Evolutionary conservation across 2,888 invertebrate species (phyloP).

Genomic region (Tenthredo scrophulariae): DNA sequence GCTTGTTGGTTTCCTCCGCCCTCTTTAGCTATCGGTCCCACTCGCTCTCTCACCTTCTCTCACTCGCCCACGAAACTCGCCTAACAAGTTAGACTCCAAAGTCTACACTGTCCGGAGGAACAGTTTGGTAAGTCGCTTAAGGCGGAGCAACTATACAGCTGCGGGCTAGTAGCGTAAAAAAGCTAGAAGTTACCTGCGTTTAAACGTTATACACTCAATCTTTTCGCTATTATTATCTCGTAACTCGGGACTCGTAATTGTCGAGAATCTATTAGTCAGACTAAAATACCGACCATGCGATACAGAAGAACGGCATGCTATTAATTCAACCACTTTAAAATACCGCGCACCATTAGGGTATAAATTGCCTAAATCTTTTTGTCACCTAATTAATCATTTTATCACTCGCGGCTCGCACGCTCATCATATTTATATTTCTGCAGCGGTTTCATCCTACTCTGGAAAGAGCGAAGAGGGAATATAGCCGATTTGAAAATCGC

Average conservation of each 20-base stretch:
- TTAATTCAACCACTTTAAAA: conserved; percentile 5
- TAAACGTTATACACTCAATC: conserved; percentile 34
- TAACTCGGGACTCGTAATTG: conserved; percentile 6
- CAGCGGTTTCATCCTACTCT: background rate
- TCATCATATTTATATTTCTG: background rate
- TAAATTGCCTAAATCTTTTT: conserved; percentile 29
- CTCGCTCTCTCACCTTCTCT: conserved; percentile 50
- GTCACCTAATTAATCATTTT: conserved; percentile 39
- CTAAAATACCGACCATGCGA: background rate
- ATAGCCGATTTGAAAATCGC: background rate
- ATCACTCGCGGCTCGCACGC: background rate
- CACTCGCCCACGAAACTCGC: conserved; percentile 36
- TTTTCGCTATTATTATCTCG: conserved; percentile 39
- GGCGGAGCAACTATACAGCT: conserved; percentile 36
- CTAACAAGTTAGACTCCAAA: conserved; percentile 41
- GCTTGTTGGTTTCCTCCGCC: conserved; percentile 58
- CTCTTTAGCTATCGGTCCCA: conserved; percentile 23
- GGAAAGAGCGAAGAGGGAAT: background rate
- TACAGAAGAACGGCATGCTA: background rate
- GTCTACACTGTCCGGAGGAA: background rate
- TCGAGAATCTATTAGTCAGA: conserved; percentile 20
- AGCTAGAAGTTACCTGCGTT: background rate
- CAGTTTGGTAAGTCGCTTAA: conserved; percentile 34
- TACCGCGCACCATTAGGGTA: conserved; percentile 27
- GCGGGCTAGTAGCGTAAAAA: conserved; percentile 5